Evolutionary conservation across 2,113 vertebrate genomes (phyloP).

Genomic region (Scalopus aquaticus): DNA sequence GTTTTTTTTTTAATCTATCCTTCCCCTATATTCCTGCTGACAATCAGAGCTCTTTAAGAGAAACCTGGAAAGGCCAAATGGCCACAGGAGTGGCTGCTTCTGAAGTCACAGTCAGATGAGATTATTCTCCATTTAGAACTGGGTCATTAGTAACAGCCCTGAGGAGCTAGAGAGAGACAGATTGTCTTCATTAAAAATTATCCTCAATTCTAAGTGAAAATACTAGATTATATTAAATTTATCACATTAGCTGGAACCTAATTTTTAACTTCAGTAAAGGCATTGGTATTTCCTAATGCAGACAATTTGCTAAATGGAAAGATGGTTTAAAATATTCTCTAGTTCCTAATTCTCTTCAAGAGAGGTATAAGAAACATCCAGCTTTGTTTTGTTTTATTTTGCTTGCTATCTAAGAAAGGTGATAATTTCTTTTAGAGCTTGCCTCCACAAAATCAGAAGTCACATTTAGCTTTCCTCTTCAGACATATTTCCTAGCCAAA

Average conservation of each 20-base stretch:
- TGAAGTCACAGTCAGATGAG: not conserved
- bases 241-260: conserved; percentile 20
- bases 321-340: not conserved
- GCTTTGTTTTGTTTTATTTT: not conserved
- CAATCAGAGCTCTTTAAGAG: not conserved
- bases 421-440: not conserved
- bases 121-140: not conserved
- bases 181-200: conserved; percentile 63
- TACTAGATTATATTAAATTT: conserved; percentile 53
- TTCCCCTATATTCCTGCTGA: not conserved
- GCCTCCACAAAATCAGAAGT: not conserved
- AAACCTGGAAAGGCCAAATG: not conserved
- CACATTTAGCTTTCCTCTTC: not conserved
- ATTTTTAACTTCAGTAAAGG: conserved; percentile 35
- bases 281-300: conserved; percentile 29
- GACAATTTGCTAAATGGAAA: conserved; percentile 16
- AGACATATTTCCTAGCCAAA: not conserved
- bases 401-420: not conserved
- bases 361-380: not conserved
- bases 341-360: not conserved
- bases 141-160: conserved; percentile 45
- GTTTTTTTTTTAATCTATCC: not conserved
- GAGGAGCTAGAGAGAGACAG: conserved; percentile 41
- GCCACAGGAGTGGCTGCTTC: not conserved
- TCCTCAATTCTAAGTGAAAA: conserved; percentile 36